phyloP scores from a whole-genome alignment of 2,113 vertebrate species.

The Peromyscus leucopus region DNA sequence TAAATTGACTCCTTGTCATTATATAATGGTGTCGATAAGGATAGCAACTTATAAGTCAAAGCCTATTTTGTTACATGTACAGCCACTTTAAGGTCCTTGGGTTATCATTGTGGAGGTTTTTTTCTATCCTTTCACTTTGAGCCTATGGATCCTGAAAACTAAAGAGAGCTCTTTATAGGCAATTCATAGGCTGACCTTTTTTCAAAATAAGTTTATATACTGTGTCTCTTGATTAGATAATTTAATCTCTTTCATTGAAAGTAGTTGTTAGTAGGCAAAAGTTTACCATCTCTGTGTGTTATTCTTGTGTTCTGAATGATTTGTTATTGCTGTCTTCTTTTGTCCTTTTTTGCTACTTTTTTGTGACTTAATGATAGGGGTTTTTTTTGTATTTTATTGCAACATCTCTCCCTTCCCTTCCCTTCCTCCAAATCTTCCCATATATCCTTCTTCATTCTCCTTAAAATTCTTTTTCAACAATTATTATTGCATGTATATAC shows the following conservation, averaged over 20 bases:
- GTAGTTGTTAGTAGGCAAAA: not conserved
- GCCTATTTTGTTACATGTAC: not conserved
- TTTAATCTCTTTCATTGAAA: not conserved
- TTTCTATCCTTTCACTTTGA: not conserved
- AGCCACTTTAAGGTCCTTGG: not conserved
- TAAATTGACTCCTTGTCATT: not conserved
- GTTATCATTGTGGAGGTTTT: not conserved
- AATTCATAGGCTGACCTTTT: not conserved
- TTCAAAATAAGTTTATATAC: not conserved
- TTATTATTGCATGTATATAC: not conserved
- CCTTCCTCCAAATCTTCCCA: not conserved
- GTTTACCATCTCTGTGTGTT: not conserved
- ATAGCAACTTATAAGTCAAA: not conserved
- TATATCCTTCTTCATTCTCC: not conserved
- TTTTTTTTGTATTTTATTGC: not conserved
- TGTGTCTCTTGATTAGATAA: not conserved
- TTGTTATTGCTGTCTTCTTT: not conserved
- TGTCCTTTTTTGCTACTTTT: not conserved
- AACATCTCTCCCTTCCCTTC: not conserved
- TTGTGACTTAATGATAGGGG: not conserved
- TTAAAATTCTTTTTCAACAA: not conserved
- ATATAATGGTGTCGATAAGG: not conserved
- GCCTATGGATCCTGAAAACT: not conserved
- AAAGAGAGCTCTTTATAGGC: not conserved
- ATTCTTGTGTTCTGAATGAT: not conserved